Base-by-base conservation (phyloP, 2,113 vertebrate genomes). In the Calyptomena viridis region DNA sequence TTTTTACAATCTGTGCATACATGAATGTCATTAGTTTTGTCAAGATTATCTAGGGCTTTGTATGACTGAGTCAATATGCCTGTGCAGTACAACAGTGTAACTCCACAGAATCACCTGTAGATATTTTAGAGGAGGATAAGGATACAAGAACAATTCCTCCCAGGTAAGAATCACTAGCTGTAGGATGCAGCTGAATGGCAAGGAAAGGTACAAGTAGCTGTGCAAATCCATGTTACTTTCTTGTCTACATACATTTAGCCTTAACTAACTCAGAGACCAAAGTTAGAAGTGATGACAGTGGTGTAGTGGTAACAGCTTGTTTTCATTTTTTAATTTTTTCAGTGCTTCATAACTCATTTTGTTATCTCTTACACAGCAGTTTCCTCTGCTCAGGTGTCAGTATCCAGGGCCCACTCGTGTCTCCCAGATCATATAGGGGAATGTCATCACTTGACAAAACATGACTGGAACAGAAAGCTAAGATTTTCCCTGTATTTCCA, bases 361-460 rank as follows among this genome's bases (percentile, higher is more conserved):
- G 18, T 64, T 67, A 13, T 18, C 35, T 63, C 12, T 23, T 14
- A 27, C 21, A 40, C 5, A 74, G 60, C 18, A 52, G 56, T 28
- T 68, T 30, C 56, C 47, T 68, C 64, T 60, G 76, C 30, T 67
- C 1, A 1, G 15, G 24, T 73, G 31, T 53, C 83, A 47, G 47
- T n/a, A 55, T 12, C 27, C 53, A 55, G 14, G 22, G 25, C 40
- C 6, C 20, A 12, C 14, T 77, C 55, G 37, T 42, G 47, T 39
- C n/a, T 87, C 52, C 24, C 14, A 17, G 5, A 39, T 31, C 21
- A 35, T 18, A 56, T 0, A 0, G 24, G 50, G 17, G 17, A 81
- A 81, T 5, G 10, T 25, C 19, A 49, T 27, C 40, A 66, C 67
- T 83, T 77, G 59, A 20, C 49, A 59, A 90, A 86, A 77, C 23